Evolutionary conservation across 37 sponge, comb jelly and placozoan genomes (phyloP), one percentile per base, ranked within the genome.

Genomic region (Haliclona indistincta): DNA sequence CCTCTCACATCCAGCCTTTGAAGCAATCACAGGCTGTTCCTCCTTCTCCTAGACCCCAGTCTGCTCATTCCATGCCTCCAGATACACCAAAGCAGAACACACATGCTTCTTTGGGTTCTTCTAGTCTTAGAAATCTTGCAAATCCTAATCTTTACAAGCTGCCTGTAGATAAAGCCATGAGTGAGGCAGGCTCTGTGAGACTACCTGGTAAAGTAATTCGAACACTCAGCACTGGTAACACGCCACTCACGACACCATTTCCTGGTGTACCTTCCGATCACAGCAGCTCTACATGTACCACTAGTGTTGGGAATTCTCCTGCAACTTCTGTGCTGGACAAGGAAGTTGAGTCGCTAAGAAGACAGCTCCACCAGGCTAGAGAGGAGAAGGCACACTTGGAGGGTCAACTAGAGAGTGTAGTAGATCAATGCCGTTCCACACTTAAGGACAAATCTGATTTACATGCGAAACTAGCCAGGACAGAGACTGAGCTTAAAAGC

Each of bases 321-420:
- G 3, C 6, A 1, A 10, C 54, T 25, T 38, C 54, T 53, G 3
- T 2, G 1, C 4, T 17, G 36, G 34, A 39, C 52, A 54, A 70
- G 3, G 7, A 42, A 41, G 30, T 36, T 3, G 13, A 32, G 11
- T 34, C 49, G 19, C 62, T 85, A 10, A 56, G 73, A 55, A 39
- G 73, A 25, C 43, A 86, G 49, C 63, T 87, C 4, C 36, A 54
- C 0, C 58, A 71, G 26, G 77, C 58, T 8, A 54, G 75, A 38
- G 45, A 76, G 37, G 38, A 52, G 28, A 77, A 68, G 65, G 83
- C 82, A 2, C 23, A 79, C 19, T 51, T 91, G 43, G 86, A 78
- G 25, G 91, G 91, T 0, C 78, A 91, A 63, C 74, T 85, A 33
- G 86, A 91, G 33, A 54, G 75, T 32, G 75, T 91, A 43, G 44